phyloP scores from a whole-genome alignment of 2,113 vertebrate genomes.

The Corapipo altera region DNA sequence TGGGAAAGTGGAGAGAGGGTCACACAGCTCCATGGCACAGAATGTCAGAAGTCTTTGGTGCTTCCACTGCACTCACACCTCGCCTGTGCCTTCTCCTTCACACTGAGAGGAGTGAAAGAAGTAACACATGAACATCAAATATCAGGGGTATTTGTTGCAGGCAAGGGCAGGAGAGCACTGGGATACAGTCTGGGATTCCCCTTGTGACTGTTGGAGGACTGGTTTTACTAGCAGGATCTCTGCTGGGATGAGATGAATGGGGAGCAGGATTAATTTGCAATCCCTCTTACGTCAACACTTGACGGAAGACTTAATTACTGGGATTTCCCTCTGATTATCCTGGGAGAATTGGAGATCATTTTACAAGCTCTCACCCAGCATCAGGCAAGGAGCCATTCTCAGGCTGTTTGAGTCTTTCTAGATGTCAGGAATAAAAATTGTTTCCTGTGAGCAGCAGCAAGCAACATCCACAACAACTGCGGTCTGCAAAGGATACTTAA shows the following conservation, averaged over 20 bases:
- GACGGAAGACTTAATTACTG: conserved; percentile 33
- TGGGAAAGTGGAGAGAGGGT: background rate
- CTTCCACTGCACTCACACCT: background rate
- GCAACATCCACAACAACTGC: background rate
- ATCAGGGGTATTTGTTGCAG: background rate
- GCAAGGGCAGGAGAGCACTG: background rate
- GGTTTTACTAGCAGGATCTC: background rate
- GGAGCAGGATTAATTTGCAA: conserved; percentile 50
- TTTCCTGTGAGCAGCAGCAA: background rate
- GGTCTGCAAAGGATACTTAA: conserved; percentile 26
- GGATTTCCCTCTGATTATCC: conserved; percentile 58
- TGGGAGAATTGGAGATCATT: conserved; percentile 5
- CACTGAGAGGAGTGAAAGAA: background rate
- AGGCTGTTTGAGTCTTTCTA: background rate
- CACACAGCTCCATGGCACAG: accelerated
- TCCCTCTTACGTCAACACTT: conserved; percentile 27
- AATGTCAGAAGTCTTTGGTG: background rate
- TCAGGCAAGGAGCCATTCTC: conserved; percentile 16
- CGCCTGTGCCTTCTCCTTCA: background rate
- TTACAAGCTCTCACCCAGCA: background rate
- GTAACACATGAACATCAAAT: background rate
- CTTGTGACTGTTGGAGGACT: background rate
- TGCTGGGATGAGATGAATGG: conserved; percentile 19
- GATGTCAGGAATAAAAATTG: background rate
- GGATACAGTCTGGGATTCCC: background rate